Percentiles rank a stretch among this genome's conserved stretches.
Conservation (phyloP, 2,888 invertebrate species). For the Cephonodes hylas region DNA sequence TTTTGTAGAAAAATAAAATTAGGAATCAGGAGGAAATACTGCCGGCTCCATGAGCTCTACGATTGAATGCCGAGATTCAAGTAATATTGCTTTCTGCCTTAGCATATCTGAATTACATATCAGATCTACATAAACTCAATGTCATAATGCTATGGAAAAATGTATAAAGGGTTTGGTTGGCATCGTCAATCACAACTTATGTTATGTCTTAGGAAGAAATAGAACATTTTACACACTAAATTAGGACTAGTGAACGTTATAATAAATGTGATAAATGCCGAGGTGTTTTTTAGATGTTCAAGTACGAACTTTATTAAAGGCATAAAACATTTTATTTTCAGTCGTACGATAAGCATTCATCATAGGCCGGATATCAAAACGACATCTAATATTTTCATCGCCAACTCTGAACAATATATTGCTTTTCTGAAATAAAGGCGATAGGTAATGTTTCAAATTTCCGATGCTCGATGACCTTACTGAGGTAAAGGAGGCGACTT, state of each 20-base stretch:
- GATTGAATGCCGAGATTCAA: background rate
- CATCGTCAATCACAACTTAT: background rate
- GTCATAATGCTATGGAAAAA: too few species aligned
- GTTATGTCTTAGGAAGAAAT: too few species aligned
- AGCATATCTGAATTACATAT: background rate
- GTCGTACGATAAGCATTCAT: background rate
- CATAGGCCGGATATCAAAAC: conserved; percentile 1
- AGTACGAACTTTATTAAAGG: background rate
- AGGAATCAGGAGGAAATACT: background rate
- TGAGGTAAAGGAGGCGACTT: background rate
- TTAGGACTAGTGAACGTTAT: background rate
- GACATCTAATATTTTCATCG: conserved; percentile 12
- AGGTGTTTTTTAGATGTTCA: background rate
- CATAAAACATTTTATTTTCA: background rate
- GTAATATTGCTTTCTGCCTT: background rate
- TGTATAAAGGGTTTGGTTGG: too few species aligned
- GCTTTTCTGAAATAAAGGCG: conserved; percentile 20
- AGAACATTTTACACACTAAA: too few species aligned
- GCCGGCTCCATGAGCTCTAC: background rate
- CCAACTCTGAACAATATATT: conserved; percentile 18
- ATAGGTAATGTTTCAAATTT: conserved; percentile 32
- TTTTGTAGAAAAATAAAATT: background rate
- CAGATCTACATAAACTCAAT: background rate
- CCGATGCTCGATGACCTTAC: conserved; percentile 16
- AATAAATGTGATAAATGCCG: background rate